Evolutionary conservation across 2,888 invertebrate genomes (phyloP), one percentile per base, ranked within the genome.

Genomic region (Molorchus minor): DNA sequence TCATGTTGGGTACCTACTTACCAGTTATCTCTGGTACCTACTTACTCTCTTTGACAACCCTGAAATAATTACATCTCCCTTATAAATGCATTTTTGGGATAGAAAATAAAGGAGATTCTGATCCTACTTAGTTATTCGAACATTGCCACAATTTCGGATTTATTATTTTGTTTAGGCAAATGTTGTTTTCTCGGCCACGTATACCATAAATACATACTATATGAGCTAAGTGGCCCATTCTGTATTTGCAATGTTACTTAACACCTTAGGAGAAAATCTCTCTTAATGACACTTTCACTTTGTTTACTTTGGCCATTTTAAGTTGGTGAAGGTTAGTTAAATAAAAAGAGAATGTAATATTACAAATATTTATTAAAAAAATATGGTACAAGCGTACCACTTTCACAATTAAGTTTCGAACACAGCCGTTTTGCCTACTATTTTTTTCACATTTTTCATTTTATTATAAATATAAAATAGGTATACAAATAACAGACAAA

Each of bases 381-480:
- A 29, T 56, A 46, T 38, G 56, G 46, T 56, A 60, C 60, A 52
- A 52, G 33, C 33, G 60, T 41, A 60, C 53, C 56, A 40, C 7
- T 38, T 8, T 38, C 45, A 35, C 25, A n/a, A 44, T 49, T 55
- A 15, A 21, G 16, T 56, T 47, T 53, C 35, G 54, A 52, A 60
- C 60, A 60, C 60, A 60, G 60, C 60, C 60, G 56, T 15, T 55
- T 60, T 60, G 60, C 60, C 60, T 51, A 25, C 3, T 7, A 36
- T 54, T 49, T 53, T 46, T 53, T 25, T 36, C 17, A 44, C n/a
- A 16, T 30, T 57, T 41, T 51, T 17, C 19, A 17, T 58, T 30
- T 36, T 33, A 20, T 41, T 43, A 43, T 21, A 54, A 49, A 40
- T 33, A 43, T 38, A 43, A 43, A 47, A 49, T 38, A 20, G 17